phyloP scores from a whole-genome alignment of 2,888 invertebrate genomes.

The Pollenia angustigena region DNA sequence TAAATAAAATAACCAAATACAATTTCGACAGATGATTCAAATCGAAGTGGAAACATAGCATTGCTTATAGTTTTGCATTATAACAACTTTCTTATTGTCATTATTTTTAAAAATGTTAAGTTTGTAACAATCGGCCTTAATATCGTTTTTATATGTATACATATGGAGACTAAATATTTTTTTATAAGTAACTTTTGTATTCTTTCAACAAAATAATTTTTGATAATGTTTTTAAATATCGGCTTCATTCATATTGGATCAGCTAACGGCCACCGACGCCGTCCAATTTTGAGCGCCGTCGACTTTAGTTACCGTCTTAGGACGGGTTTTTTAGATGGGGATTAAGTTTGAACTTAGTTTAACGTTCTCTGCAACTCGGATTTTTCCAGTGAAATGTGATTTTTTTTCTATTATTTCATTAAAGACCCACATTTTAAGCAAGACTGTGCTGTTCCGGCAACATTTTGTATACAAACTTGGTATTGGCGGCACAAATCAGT shows the following conservation, averaged over 20 bases:
- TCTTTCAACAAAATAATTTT: slow-evolving; percentile 7
- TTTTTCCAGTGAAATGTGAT: too few species aligned
- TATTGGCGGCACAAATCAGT: too few species aligned
- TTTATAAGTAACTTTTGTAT: slow-evolving; percentile 27
- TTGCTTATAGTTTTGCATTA: not conserved
- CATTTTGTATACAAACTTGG: too few species aligned
- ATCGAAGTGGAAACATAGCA: not conserved
- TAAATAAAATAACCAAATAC: not conserved
- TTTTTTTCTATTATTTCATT: too few species aligned
- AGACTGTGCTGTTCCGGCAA: too few species aligned
- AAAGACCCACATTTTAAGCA: too few species aligned
- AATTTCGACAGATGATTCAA: not conserved
- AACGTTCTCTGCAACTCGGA: too few species aligned
- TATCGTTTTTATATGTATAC: not conserved
- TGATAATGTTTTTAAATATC: slow-evolving; percentile 28
- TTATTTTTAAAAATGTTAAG: too few species aligned
- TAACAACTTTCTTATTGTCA: too few species aligned
- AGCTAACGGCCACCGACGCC: slow-evolving; percentile 26
- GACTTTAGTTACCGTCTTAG: slow-evolving; percentile 23
- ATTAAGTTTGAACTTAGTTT: too few species aligned
- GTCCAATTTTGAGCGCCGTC: slow-evolving; percentile 29
- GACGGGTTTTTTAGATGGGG: too few species aligned
- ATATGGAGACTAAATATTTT: slow-evolving; percentile 3
- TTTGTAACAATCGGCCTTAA: not conserved
- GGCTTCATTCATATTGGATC: slow-evolving; percentile 19